Conservation (phyloP, 2,113 vertebrate species). For the Petromus typicus region DNA sequence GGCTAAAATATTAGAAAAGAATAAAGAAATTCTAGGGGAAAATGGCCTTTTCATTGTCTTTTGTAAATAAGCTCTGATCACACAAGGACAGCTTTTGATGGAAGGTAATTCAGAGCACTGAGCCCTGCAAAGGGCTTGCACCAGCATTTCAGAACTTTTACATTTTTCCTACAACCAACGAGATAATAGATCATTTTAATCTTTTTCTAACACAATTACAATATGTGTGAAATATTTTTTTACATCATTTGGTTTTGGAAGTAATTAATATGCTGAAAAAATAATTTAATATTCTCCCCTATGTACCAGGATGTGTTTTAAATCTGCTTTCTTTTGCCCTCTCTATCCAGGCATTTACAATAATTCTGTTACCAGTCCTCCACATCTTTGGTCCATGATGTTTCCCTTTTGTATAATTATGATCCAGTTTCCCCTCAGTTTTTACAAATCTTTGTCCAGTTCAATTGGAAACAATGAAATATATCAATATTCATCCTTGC, state of each 20-base stretch:
- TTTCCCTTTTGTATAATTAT: background rate
- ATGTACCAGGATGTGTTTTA: background rate
- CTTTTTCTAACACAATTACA: background rate
- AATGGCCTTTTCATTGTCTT: conserved; percentile 28
- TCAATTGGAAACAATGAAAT: conserved; percentile 4
- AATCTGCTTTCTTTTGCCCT: conserved; percentile 51
- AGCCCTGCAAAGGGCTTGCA: background rate
- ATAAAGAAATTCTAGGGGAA: conserved; percentile 35
- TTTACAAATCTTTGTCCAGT: conserved; percentile 37
- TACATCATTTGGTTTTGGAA: conserved; percentile 51
- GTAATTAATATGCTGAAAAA: background rate
- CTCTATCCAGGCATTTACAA: conserved; percentile 16
- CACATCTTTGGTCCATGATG: background rate
- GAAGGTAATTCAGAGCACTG: conserved; percentile 42
- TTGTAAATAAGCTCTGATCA: conserved; percentile 35
- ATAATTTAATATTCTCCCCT: background rate
- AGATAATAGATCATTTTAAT: background rate
- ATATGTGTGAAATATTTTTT: conserved; percentile 32
- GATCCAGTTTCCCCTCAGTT: conserved; percentile 22
- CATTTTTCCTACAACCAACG: conserved; percentile 34
- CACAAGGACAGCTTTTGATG: conserved; percentile 1
- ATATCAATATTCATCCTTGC: background rate
- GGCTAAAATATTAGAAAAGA: conserved; percentile 46
- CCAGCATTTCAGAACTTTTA: conserved; percentile 40
- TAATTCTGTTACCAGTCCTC: conserved; percentile 52